These are phyloP conservation scores for Macroramphosus scolopax DNA, from an alignment of 2,797 vertebrate genomes.

Conservation along the genomic window DNA sequence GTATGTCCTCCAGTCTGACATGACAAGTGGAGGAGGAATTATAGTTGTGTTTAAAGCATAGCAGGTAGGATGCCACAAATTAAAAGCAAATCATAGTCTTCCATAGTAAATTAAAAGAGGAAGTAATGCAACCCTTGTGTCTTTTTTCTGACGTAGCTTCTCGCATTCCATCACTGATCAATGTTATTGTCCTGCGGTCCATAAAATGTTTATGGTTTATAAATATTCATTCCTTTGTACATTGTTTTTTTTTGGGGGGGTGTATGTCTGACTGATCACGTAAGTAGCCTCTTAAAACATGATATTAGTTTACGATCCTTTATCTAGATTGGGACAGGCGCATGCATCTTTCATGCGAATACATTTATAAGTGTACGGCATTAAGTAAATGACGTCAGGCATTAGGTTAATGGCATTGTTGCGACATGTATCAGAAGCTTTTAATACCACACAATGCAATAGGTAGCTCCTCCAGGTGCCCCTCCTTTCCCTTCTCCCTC, in stretches of 20 bases:
- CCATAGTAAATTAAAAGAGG: constrained; percentile 27
- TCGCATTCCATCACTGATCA: constrained; percentile 28
- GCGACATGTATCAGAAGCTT: constrained; percentile 60
- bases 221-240: constrained; percentile 47
- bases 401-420: constrained; percentile 74
- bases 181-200: constrained; percentile 33
- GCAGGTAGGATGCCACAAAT: no score
- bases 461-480: constrained; percentile 46
- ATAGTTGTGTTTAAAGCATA: constrained; percentile 24
- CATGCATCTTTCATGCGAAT: constrained; percentile 61
- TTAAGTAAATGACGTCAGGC: constrained; percentile 72
- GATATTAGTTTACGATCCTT: constrained; percentile 67
- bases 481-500: constrained; percentile 45
- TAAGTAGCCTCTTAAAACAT: constrained; percentile 58
- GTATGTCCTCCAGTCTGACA: constrained; percentile 29
- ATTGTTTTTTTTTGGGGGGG: no score
- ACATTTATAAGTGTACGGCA: constrained; percentile 48
- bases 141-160: constrained; percentile 35
- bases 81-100: no score
- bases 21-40: constrained; percentile 33
- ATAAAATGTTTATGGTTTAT: constrained; percentile 51
- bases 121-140: constrained; percentile 25
- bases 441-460: constrained; percentile 51
- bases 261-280: constrained; percentile 47
- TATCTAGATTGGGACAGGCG: constrained; percentile 50